A percentile compares a stretch with the other conserved stretches of the same genome.
Conservation (phyloP, 2,888 invertebrate genomes). For the Melolontha melolontha region DNA sequence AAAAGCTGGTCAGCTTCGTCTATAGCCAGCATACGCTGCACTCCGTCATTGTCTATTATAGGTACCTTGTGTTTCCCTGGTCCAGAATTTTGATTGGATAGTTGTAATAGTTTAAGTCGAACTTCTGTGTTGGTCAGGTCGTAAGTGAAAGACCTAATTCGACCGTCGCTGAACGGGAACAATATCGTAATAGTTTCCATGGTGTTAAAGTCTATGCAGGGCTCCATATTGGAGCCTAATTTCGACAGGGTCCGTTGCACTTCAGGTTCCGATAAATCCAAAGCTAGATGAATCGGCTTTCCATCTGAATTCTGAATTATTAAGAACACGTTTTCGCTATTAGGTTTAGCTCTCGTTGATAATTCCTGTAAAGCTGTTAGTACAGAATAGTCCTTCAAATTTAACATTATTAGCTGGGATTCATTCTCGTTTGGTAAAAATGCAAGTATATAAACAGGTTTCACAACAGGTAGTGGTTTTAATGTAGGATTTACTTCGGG, state of each 20-base stretch:
- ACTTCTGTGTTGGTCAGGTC: not conserved
- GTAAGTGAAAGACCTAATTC: constrained; percentile 1
- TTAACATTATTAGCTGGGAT: constrained; percentile 2
- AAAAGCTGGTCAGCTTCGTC: not conserved
- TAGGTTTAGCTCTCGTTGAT: not conserved
- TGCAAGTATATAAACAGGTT: no score
- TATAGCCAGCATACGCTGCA: not conserved
- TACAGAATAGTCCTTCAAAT: constrained; percentile 15
- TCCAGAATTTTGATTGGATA: not conserved
- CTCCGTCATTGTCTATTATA: not conserved
- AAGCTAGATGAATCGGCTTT: not conserved
- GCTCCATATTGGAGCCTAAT: not conserved
- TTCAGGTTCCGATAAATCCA: not conserved
- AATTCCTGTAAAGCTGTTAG: not conserved
- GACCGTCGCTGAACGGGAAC: not conserved
- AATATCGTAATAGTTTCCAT: not conserved
- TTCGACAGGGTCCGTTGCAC: not conserved
- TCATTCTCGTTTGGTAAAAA: not conserved
- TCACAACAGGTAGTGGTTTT: no score
- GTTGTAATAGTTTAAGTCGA: not conserved
- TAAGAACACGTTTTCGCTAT: not conserved
- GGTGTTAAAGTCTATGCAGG: not conserved
- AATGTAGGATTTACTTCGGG: no score
- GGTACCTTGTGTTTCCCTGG: not conserved
- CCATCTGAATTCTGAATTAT: not conserved